phyloP scores from a whole-genome alignment of 2,888 invertebrate species.

The Caenorhabditis auriculariae region DNA sequence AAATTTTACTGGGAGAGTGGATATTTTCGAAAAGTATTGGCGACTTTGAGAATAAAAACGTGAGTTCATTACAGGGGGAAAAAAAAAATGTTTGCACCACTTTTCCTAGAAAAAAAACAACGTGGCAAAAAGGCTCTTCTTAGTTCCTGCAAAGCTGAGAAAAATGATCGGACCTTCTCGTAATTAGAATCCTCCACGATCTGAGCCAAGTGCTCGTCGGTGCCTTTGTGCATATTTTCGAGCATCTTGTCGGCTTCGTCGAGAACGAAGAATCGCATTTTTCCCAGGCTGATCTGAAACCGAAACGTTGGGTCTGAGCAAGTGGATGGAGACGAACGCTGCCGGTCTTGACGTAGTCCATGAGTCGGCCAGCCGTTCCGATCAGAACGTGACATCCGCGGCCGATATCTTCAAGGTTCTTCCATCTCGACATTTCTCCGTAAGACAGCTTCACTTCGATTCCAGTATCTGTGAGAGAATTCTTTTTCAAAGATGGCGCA shows the following conservation, averaged over 20 bases:
- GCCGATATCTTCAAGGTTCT: conserved; percentile 4
- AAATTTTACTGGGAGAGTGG: too few species aligned
- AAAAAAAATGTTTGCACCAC: too few species aligned
- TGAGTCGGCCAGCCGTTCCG: conserved; percentile 76
- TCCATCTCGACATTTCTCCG: conserved; percentile 25
- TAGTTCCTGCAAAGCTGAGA: too few species aligned
- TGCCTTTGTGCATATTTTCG: conserved; percentile 72
- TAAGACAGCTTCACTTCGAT: conserved; percentile 28
- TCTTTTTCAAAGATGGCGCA: too few species aligned
- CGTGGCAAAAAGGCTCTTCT: too few species aligned
- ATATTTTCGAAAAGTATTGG: too few species aligned
- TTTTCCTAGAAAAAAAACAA: too few species aligned
- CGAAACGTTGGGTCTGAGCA: background rate
- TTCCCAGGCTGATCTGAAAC: conserved; percentile 66
- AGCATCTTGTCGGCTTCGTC: conserved; percentile 83
- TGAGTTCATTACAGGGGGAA: too few species aligned
- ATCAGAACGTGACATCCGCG: conserved; percentile 75
- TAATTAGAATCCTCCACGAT: conserved; percentile 6
- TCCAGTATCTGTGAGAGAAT: conserved; percentile 17
- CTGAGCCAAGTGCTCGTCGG: conserved; percentile 16
- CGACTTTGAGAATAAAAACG: too few species aligned
- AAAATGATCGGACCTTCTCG: too few species aligned
- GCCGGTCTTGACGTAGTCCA: conserved; percentile 71
- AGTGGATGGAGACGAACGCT: conserved; percentile 7
- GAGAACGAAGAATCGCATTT: conserved; percentile 74